Conservation (phyloP, 1,140 invertebrate genomes). For the Cherax quadricarinatus region DNA sequence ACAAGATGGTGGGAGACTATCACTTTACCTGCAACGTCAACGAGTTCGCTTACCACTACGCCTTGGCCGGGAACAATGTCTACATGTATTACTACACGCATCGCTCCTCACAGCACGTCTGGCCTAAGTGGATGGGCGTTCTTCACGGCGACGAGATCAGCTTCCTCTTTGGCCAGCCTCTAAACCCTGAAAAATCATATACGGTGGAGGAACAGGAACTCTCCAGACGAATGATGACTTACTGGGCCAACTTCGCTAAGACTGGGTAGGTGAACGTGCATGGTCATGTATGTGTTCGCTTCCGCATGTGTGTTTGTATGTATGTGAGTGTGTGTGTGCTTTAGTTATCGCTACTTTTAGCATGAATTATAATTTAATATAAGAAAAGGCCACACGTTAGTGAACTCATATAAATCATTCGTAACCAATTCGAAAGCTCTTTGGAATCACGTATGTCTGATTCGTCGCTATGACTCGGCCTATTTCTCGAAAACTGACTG, state of each 20-base stretch:
- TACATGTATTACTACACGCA: slow-evolving; percentile 98
- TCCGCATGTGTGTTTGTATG: not conserved
- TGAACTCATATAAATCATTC: no score
- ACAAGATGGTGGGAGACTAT: slow-evolving; percentile 97
- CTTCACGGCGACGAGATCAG: slow-evolving; percentile 97
- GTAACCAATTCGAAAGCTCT: no score
- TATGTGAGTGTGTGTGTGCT: not conserved
- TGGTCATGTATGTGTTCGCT: not conserved
- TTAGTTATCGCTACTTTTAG: no score
- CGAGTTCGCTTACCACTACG: slow-evolving; percentile 90
- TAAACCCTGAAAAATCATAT: slow-evolving; percentile 87
- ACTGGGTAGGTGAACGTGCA: slow-evolving; percentile 84
- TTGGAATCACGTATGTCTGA: no score
- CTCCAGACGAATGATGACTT: slow-evolving; percentile 92
- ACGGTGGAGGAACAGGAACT: slow-evolving; percentile 87
- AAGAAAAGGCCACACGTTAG: no score
- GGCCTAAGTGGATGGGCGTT: slow-evolving; percentile 97
- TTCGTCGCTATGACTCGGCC: no score
- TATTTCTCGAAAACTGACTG: no score
- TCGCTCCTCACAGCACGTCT: slow-evolving; percentile 88
- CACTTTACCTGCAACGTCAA: slow-evolving; percentile 97
- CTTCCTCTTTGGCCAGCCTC: slow-evolving; percentile 95
- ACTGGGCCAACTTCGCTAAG: slow-evolving; percentile 97
- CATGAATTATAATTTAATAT: no score
- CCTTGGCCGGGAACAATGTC: slow-evolving; percentile 91